These are phyloP conservation scores for Drosophila pachea DNA, from an alignment of 1,140 invertebrate genomes.

Conservation along the genomic window DNA sequence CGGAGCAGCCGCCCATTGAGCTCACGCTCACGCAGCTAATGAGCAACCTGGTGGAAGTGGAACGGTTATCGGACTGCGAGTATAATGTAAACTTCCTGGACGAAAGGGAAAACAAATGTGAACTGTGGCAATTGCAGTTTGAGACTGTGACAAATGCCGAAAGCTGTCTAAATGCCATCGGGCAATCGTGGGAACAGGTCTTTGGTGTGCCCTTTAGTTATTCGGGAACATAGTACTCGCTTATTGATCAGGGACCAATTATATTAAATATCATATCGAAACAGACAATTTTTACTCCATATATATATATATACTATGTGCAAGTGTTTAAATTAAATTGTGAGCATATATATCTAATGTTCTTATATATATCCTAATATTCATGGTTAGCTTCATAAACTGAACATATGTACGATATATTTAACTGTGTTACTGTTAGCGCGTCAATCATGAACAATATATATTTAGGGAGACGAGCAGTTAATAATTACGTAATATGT, in stretches of 20 bases:
- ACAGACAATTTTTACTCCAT: not conserved
- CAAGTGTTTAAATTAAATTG: slow-evolving; percentile 30
- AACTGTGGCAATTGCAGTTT: slow-evolving; percentile 70
- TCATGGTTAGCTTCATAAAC: slow-evolving; percentile 44
- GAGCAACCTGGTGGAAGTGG: slow-evolving; percentile 81
- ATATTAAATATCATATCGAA: slow-evolving; percentile 38
- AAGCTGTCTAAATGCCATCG: slow-evolving; percentile 64
- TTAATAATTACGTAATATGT: slow-evolving; percentile 33
- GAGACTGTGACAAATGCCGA: slow-evolving; percentile 64
- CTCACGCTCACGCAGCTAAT: slow-evolving; percentile 78
- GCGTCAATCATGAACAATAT: slow-evolving; percentile 48
- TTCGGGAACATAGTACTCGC: slow-evolving; percentile 49
- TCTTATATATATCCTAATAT: slow-evolving; percentile 31
- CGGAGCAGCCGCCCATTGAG: slow-evolving; percentile 51
- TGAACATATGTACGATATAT: slow-evolving; percentile 17
- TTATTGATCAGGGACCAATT: slow-evolving; percentile 35
- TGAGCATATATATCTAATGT: slow-evolving; percentile 23
- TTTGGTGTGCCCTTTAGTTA: slow-evolving; percentile 73
- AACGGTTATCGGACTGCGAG: slow-evolving; percentile 65
- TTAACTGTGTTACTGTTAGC: slow-evolving; percentile 22
- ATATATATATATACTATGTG: slow-evolving; percentile 11
- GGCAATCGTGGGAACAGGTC: slow-evolving; percentile 68
- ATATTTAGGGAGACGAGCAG: slow-evolving; percentile 10
- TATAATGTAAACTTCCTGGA: slow-evolving; percentile 70
- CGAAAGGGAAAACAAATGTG: slow-evolving; percentile 67